Evolutionary conservation across 2,797 vertebrate species (phyloP), one percentile per base, ranked within the genome.

Genomic region (Cuniculus paca): DNA sequence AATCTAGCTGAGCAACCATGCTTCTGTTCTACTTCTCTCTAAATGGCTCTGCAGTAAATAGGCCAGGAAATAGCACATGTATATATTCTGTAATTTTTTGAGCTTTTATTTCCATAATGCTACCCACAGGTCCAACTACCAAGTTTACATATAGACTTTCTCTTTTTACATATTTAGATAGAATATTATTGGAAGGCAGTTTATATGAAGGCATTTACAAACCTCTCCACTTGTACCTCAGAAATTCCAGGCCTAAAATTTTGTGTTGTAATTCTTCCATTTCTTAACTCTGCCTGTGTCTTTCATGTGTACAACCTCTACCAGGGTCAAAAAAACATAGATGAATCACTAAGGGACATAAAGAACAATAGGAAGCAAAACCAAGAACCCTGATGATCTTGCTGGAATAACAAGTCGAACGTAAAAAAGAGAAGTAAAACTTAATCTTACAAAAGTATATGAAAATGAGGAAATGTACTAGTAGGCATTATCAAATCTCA

Each of bases 281-380:
- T 78, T 92, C 60, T 36, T 52, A 77, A 45, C 0, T 4, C 78
- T 80, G 28, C 24, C 11, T 74, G 24, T 88, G 54, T 93, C 77
- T 79, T 97, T 96, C 74, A 88, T 74, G 54, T 56, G 16, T 68
- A 78, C 86, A 36, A 36, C 34, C 45, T 85, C 61, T 60, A 31
- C 19, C 28, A 80, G 63, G 77, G 96, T 95, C 94, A 95, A 85
- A 96, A 83, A 74, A 82, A 65, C 42, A 14, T 20, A 82, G 88
- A 84, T 74, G 58, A 97, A 74, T 95, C 77, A 85, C 45, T 86
- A 19, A 42, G 75, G 45, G 19, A 90, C 54, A 88, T 13, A 90
- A 39, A 90, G 77, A 89, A 74, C 34, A 88, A 42, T 58, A 58
- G 87, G 24, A 95, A 75, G 81, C 39, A n/a, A 85, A 36, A 70